A percentile compares a stretch with the other conserved stretches of the same genome.
These are phyloP conservation scores for Charanyca ferruginea DNA, from an alignment of 2,888 invertebrate genomes.

Conservation along the genomic window DNA sequence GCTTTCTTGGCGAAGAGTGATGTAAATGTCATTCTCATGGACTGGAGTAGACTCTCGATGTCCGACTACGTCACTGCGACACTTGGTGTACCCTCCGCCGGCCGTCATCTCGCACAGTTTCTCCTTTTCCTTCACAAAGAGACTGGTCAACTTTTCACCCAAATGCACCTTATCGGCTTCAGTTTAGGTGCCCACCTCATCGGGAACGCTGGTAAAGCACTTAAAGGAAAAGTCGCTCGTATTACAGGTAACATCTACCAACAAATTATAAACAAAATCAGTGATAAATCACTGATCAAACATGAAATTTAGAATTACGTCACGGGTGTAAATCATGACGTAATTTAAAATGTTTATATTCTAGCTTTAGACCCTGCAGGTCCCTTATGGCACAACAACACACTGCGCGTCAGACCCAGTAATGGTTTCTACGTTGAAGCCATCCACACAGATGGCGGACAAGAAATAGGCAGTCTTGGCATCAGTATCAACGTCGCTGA, in stretches of 20 bases:
- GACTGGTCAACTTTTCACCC: background rate
- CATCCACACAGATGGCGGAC: slow-evolving; percentile 73
- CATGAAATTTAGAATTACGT: too few relatives aligned
- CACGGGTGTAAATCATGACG: too few relatives aligned
- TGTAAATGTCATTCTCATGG: background rate
- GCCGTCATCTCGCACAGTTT: background rate
- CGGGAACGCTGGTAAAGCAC: background rate
- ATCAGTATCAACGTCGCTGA: slow-evolving; percentile 84
- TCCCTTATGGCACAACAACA: slow-evolving; percentile 69
- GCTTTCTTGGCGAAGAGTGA: background rate
- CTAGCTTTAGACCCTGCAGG: slow-evolving; percentile 62
- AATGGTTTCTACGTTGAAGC: slow-evolving; percentile 81
- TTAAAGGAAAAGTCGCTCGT: background rate
- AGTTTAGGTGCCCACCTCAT: background rate
- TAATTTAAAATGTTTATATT: background rate
- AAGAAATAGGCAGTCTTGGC: slow-evolving; percentile 78
- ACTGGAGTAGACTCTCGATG: background rate
- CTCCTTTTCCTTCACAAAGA: background rate
- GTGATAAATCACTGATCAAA: background rate
- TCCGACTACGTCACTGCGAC: background rate
- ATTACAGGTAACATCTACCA: background rate
- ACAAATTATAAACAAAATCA: background rate
- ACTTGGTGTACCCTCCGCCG: background rate
- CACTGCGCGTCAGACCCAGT: slow-evolving; percentile 63
- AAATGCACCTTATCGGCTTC: background rate